phyloP scores from a whole-genome alignment of 2,113 vertebrate genomes.

The Lepidiolamprologus cunningtoni region DNA sequence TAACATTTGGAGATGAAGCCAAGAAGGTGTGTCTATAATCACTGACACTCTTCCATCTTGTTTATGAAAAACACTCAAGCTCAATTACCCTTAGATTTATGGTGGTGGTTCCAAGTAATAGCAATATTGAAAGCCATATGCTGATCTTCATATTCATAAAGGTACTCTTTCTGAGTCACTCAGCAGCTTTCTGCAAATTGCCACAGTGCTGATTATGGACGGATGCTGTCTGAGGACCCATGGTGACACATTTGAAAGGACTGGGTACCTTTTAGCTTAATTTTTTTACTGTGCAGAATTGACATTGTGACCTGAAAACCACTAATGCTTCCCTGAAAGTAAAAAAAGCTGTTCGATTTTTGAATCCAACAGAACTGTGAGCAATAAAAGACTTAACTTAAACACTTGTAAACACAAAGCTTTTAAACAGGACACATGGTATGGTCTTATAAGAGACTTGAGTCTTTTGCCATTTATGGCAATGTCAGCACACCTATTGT shows the following conservation, averaged over 20 bases:
- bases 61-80: neutral
- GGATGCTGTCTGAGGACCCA: neutral
- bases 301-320: neutral
- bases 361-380: neutral
- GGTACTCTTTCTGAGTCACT: neutral
- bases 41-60: neutral
- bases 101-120: neutral
- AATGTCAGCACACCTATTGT: neutral
- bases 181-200: neutral
- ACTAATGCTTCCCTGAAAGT: neutral
- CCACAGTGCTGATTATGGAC: neutral
- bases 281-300: neutral
- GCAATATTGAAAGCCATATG: neutral
- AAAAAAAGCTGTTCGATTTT: neutral
- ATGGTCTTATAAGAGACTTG: neutral
- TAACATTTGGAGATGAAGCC: constrained; percentile 35
- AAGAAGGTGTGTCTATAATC: constrained; percentile 2
- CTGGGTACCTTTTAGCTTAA: neutral
- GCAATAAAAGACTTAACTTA: neutral
- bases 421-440: neutral
- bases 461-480: neutral
- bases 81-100: constrained; percentile 25
- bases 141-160: constrained; percentile 5
- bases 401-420: too few species aligned
- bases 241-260: neutral